Evolutionary conservation across 2,797 vertebrate species (phyloP).

Genomic region (Sebastes taczanowskii): DNA sequence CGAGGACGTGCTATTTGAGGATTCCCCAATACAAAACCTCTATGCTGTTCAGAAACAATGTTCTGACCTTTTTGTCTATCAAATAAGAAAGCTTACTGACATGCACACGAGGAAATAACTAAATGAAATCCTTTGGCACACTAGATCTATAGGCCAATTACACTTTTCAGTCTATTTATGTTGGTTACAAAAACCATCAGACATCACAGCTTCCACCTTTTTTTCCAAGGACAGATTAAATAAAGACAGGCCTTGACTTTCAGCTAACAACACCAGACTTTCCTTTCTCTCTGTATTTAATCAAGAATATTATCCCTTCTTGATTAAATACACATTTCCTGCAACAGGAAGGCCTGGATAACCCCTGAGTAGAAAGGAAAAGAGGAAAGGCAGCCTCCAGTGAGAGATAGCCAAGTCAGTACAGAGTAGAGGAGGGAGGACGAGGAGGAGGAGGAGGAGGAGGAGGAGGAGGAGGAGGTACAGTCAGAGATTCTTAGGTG

Average conservation of each 20-base stretch:
- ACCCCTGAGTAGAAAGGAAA: constrained; percentile 28
- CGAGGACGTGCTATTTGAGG: constrained; percentile 7
- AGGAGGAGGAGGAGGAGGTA: constrained; percentile 13
- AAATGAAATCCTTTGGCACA: not conserved
- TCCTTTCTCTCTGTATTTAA: constrained; percentile 34
- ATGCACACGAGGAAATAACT: not conserved
- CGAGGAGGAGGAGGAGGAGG: not conserved
- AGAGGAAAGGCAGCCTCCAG: constrained; percentile 24
- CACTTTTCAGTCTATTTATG: constrained; percentile 2
- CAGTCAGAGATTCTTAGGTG: constrained; percentile 17
- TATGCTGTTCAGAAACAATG: not conserved
- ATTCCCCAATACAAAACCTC: constrained; percentile 18
- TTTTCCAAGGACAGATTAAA: constrained; percentile 2
- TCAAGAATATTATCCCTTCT: constrained; percentile 35
- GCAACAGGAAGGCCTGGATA: constrained; percentile 50
- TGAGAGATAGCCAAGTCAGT: constrained; percentile 16
- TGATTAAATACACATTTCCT: constrained; percentile 65
- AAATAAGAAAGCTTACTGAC: not conserved
- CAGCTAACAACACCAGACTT: constrained; percentile 14
- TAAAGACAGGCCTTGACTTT: not conserved
- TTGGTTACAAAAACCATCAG: constrained; percentile 13
- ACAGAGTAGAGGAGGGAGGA: not conserved
- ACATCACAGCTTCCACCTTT: not conserved
- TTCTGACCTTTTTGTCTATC: not conserved
- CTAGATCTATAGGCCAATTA: not conserved